phyloP scores from a whole-genome alignment of 2,797 vertebrate species.

The Menidia menidia region DNA sequence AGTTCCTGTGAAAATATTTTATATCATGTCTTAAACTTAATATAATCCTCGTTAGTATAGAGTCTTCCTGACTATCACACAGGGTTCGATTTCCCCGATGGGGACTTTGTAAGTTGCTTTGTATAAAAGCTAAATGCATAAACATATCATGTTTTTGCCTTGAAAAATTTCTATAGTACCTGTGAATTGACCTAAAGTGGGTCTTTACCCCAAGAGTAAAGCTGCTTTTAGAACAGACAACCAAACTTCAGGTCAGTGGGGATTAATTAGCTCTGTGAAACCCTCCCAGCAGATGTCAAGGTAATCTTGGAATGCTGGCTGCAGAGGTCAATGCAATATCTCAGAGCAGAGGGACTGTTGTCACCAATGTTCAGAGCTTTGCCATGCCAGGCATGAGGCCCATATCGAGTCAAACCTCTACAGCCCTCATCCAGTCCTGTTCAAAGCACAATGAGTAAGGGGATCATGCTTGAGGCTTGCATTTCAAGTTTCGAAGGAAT shows the following conservation, averaged over 20 bases:
- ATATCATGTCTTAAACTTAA: neutral
- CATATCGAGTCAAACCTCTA: conserved; percentile 50
- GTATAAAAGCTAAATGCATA: no score
- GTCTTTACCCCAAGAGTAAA: conserved; percentile 64
- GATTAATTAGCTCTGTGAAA: conserved; percentile 87
- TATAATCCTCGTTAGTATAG: no score
- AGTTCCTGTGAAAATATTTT: conserved; percentile 34
- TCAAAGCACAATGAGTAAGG: conserved; percentile 55
- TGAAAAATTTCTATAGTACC: conserved; percentile 45
- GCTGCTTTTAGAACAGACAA: conserved; percentile 73
- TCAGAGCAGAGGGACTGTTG: conserved; percentile 67
- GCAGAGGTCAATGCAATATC: conserved; percentile 83
- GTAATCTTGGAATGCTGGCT: conserved; percentile 80
- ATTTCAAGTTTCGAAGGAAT: conserved; percentile 24
- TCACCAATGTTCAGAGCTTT: conserved; percentile 50
- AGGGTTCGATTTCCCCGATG: no score
- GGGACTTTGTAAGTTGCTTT: no score
- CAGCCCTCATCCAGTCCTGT: conserved; percentile 55
- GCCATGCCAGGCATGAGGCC: conserved; percentile 54
- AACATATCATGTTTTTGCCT: conserved; percentile 30
- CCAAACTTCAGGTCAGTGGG: conserved; percentile 81
- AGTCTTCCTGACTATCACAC: no score
- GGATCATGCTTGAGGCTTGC: conserved; percentile 67
- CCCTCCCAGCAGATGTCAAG: conserved; percentile 82
- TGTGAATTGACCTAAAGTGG: conserved; percentile 60